A percentile compares a stretch with the other conserved stretches of the same genome.
These are phyloP conservation scores for Leptarthrus brevirostris DNA, from an alignment of 2,888 invertebrate species.

Conservation along the genomic window DNA sequence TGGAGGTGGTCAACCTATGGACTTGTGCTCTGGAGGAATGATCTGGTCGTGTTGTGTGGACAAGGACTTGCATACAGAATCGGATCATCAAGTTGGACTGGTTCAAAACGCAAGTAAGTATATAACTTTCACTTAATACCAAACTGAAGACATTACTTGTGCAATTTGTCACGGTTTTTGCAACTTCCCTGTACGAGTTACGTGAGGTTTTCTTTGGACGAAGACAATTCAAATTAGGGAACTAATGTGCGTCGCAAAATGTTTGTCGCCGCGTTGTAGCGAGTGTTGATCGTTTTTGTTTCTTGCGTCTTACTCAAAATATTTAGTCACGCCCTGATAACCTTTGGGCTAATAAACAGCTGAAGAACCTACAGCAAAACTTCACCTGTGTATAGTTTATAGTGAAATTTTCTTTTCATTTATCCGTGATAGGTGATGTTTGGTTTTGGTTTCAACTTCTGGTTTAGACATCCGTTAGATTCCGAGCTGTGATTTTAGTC, in stretches of 20 bases:
- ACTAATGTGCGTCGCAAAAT: slow-evolving; percentile 40
- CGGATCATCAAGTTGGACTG: slow-evolving; percentile 72
- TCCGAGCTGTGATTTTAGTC: no score
- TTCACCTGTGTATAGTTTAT: background rate
- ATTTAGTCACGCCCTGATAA: slow-evolving; percentile 19
- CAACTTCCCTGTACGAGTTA: slow-evolving; percentile 57
- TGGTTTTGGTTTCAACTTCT: background rate
- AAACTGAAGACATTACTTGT: slow-evolving; percentile 17
- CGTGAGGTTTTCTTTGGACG: background rate
- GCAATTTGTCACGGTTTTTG: slow-evolving; percentile 54
- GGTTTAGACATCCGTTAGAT: no score
- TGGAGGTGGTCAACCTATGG: slow-evolving; percentile 87
- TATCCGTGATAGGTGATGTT: background rate
- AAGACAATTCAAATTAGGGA: slow-evolving; percentile 16
- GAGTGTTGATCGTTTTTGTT: slow-evolving; percentile 28
- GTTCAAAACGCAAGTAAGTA: slow-evolving; percentile 91
- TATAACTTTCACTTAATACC: slow-evolving; percentile 7
- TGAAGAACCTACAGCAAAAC: background rate
- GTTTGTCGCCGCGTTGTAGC: slow-evolving; percentile 45
- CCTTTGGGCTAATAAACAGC: background rate
- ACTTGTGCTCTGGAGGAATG: slow-evolving; percentile 92
- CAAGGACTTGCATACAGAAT: slow-evolving; percentile 72
- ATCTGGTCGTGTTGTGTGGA: slow-evolving; percentile 96
- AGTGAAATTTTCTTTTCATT: slow-evolving; percentile 15
- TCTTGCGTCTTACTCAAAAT: slow-evolving; percentile 51